Conservation (phyloP, 2,113 vertebrate genomes). For the Onychostoma macrolepis region DNA sequence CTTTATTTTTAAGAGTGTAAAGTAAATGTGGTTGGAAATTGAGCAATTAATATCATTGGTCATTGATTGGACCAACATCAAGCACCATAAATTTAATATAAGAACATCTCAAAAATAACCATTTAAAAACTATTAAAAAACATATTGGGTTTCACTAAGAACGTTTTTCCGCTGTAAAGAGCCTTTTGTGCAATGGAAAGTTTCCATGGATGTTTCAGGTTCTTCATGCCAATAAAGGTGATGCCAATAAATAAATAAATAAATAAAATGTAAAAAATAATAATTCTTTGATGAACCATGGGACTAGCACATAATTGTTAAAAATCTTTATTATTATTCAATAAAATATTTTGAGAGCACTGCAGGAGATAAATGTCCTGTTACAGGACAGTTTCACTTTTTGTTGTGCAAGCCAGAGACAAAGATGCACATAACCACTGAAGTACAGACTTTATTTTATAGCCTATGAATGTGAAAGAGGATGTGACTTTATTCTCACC, state of each 20-base stretch:
- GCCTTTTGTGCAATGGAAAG: background rate
- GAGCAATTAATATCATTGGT: background rate
- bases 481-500: conserved; percentile 86
- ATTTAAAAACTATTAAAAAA: background rate
- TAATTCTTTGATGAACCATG: background rate
- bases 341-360: background rate
- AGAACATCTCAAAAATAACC: background rate
- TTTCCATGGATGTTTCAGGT: background rate
- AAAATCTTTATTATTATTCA: background rate
- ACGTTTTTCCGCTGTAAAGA: too few relatives aligned
- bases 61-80: too few relatives aligned
- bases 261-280: background rate
- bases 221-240: background rate
- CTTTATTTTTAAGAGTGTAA: too few relatives aligned
- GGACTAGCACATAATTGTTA: background rate
- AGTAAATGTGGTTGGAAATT: background rate
- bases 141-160: background rate
- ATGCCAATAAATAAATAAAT: background rate
- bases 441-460: conserved; percentile 85
- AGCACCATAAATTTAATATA: background rate
- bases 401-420: background rate
- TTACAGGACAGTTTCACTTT: background rate
- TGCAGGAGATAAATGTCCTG: background rate
- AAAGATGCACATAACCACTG: conserved; percentile 56
- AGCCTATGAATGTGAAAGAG: conserved; percentile 84